Evolutionary conservation across 1,140 invertebrate species (phyloP).

Genomic region (Solen grandis): DNA sequence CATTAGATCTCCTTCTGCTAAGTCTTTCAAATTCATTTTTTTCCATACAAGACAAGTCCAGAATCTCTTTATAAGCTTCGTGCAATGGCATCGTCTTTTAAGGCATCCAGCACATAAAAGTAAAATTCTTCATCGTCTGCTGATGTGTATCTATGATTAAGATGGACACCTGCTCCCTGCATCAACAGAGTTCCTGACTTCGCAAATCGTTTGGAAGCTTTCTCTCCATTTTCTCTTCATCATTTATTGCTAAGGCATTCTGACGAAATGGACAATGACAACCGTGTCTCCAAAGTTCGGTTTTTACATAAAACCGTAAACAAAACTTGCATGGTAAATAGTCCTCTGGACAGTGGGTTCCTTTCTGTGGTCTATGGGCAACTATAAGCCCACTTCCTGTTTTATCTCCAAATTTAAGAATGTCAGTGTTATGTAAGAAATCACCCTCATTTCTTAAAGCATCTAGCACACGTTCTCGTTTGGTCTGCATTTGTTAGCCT

Average conservation of each 20-base stretch:
- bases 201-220: neutral
- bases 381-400: neutral
- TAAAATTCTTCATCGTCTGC: neutral
- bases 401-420: neutral
- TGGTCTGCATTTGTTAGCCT: neutral
- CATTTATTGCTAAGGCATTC: neutral
- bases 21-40: constrained; percentile 30
- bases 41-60: constrained; percentile 17
- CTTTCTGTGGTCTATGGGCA: neutral
- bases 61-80: neutral
- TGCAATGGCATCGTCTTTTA: constrained; percentile 5
- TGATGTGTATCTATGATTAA: neutral
- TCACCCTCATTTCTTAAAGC: constrained; percentile 4
- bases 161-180: neutral
- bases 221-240: too few relatives aligned
- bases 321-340: too few relatives aligned
- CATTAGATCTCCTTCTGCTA: constrained; percentile 12
- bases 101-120: neutral
- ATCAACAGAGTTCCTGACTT: neutral
- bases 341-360: too few relatives aligned
- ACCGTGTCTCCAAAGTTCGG: neutral
- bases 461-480: neutral
- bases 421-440: neutral
- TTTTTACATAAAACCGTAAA: constrained; percentile 13
- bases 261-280: neutral